A percentile compares a stretch with the other conserved stretches of the same genome.
Conservation (phyloP, 2,113 vertebrate species). For the Motacilla alba region DNA sequence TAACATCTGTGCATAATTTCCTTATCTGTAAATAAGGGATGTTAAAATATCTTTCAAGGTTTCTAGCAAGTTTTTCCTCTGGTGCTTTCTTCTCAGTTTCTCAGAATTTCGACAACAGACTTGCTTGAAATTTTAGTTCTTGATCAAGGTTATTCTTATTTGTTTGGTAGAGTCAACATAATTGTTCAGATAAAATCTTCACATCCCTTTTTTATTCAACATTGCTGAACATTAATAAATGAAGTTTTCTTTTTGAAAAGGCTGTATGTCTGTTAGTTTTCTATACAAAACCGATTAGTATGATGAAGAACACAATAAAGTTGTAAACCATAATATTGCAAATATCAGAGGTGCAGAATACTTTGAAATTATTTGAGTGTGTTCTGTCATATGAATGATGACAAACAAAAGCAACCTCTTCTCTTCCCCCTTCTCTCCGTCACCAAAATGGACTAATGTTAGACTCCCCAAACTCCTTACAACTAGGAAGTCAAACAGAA, state of each 20-base stretch:
- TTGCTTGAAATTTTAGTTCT: background rate
- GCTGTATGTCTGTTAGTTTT: background rate
- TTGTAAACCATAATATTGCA: background rate
- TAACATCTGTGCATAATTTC: conserved; percentile 5
- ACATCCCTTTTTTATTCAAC: background rate
- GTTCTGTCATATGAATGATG: background rate
- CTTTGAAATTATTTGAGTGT: background rate
- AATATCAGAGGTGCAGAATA: background rate
- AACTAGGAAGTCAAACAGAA: background rate
- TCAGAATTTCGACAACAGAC: background rate
- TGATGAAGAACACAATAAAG: background rate
- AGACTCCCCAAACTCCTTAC: background rate
- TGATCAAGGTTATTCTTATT: background rate
- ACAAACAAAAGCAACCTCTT: background rate
- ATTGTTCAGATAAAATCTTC: background rate
- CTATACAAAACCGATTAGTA: background rate
- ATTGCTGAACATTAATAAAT: background rate
- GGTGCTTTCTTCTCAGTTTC: background rate
- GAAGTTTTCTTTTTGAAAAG: background rate
- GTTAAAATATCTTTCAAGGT: background rate
- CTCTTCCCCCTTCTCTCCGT: background rate
- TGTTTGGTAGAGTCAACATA: background rate
- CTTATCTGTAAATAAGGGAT: background rate
- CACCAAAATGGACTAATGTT: background rate
- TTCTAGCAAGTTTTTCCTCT: background rate